A percentile compares a stretch with the other conserved stretches of the same genome.
phyloP scores from a whole-genome alignment of 2,113 vertebrate species.

The Typhlomys cinereus region DNA sequence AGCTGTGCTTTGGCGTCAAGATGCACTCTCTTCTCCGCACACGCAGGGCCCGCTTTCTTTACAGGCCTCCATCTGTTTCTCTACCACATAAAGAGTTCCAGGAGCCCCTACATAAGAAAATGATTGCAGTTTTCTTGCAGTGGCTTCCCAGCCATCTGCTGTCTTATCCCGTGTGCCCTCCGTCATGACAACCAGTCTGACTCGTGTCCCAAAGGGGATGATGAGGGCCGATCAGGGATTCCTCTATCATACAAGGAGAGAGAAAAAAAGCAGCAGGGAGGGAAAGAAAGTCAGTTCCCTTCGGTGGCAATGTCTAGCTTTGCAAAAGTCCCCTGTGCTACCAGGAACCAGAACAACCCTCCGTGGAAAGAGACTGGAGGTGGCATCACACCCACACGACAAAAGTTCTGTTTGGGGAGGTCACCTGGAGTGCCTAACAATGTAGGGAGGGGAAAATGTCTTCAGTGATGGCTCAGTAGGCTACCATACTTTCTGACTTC shows the following conservation, averaged over 20 bases:
- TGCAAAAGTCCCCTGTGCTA: not conserved
- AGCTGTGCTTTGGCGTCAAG: conserved; percentile 66
- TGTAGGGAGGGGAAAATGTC: not conserved
- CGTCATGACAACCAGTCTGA: not conserved
- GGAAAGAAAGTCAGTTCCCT: conserved; percentile 39
- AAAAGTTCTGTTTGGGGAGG: conserved; percentile 22
- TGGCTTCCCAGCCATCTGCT: conserved; percentile 70
- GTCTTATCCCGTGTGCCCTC: conserved; percentile 37
- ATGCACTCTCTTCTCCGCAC: conserved; percentile 61
- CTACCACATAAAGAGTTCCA: conserved; percentile 66
- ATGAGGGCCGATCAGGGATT: not conserved
- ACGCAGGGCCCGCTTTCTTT: conserved; percentile 69
- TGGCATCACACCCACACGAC: not conserved
- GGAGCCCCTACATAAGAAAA: conserved; percentile 74
- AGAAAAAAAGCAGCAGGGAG: not conserved
- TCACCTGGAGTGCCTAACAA: conserved; percentile 5
- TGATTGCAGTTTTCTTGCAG: conserved; percentile 57
- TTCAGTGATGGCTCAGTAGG: conserved; percentile 14
- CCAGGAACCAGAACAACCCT: not conserved
- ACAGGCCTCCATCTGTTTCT: conserved; percentile 77
- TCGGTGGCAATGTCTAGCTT: not conserved
- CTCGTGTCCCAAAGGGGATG: not conserved
- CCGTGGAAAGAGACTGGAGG: not conserved
- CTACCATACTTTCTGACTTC: conserved; percentile 17
- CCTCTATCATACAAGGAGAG: not conserved